Percentiles rank a stretch among this genome's conserved stretches.
Evolutionary conservation across 92 coral and sea anemone genomes (phyloP).

Genomic region (Muricea muricata): DNA sequence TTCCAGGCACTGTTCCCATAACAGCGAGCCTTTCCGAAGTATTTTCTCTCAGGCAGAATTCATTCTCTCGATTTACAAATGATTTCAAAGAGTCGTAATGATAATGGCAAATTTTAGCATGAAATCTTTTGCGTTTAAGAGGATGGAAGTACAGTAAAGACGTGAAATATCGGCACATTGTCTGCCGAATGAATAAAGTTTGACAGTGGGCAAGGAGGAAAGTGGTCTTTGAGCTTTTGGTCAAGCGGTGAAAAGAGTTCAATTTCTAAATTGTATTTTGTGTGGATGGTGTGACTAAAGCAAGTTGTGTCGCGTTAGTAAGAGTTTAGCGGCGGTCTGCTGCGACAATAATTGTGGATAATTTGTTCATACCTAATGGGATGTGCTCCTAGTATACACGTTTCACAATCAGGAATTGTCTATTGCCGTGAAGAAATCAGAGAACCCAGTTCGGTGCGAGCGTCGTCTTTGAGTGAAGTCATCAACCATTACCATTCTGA

Average conservation of each 20-base stretch:
- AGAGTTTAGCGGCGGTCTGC: conserved; percentile 29
- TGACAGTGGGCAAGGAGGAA: not conserved
- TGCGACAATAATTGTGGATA: conserved; percentile 14
- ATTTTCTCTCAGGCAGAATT: conserved; percentile 27
- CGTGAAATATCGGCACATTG: conserved; percentile 5
- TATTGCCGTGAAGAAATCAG: conserved; percentile 91
- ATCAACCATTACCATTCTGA: conserved; percentile 99
- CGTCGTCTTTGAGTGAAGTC: conserved; percentile 96
- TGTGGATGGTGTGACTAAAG: conserved; percentile 5
- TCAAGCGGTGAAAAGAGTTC: not conserved
- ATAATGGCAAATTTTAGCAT: conserved; percentile 9
- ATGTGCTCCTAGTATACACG: conserved; percentile 99
- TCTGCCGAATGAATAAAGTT: conserved; percentile 9
- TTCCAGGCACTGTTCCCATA: conserved; percentile 72
- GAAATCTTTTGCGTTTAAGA: conserved; percentile 11
- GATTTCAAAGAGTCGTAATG: conserved; percentile 31
- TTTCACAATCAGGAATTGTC: conserved; percentile 97
- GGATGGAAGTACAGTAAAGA: not conserved
- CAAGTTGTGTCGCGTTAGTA: not conserved
- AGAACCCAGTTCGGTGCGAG: conserved; percentile 93
- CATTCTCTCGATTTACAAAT: conserved; percentile 27
- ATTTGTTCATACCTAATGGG: conserved; percentile 76
- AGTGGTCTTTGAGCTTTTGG: conserved; percentile 14
- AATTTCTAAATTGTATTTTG: not conserved
- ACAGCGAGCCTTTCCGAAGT: conserved; percentile 67